Conservation (phyloP, 2,888 invertebrate genomes). For the Lingula anatina region DNA sequence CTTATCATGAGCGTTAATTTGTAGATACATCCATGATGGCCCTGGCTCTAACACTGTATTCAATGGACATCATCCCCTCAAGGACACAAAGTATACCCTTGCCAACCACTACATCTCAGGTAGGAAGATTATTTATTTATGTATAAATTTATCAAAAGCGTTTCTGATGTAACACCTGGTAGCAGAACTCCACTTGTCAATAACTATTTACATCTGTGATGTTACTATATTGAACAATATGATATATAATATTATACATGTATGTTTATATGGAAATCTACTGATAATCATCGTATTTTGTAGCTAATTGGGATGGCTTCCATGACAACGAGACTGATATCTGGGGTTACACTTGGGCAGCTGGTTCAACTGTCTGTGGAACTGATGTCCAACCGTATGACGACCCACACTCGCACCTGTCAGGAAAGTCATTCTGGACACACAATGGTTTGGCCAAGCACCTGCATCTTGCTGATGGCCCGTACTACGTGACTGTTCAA, state of each 20-base stretch:
- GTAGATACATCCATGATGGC: slow-evolving; percentile 27
- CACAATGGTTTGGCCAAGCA: slow-evolving; percentile 12
- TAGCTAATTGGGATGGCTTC: slow-evolving; percentile 36
- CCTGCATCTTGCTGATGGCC: slow-evolving; percentile 22
- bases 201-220: too few relatives aligned
- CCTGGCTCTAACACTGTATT: slow-evolving; percentile 25
- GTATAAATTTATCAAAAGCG: neutral
- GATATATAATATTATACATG: too few relatives aligned
- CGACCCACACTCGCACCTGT: slow-evolving; percentile 30
- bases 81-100: slow-evolving; percentile 21
- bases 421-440: slow-evolving; percentile 24
- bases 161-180: too few relatives aligned
- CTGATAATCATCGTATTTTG: slow-evolving; percentile 4
- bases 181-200: too few relatives aligned
- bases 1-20: too few relatives aligned
- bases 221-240: too few relatives aligned
- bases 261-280: too few relatives aligned
- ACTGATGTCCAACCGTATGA: slow-evolving; percentile 20
- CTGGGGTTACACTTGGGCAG: slow-evolving; percentile 20
- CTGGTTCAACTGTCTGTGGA: slow-evolving; percentile 17
- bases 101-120: slow-evolving; percentile 27
- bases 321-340: slow-evolving; percentile 30
- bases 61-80: slow-evolving; percentile 23
- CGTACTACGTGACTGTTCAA: slow-evolving; percentile 25
- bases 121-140: slow-evolving; percentile 3